Base-by-base conservation (phyloP, 2,113 vertebrate genomes). In the Pelobates fuscus region DNA sequence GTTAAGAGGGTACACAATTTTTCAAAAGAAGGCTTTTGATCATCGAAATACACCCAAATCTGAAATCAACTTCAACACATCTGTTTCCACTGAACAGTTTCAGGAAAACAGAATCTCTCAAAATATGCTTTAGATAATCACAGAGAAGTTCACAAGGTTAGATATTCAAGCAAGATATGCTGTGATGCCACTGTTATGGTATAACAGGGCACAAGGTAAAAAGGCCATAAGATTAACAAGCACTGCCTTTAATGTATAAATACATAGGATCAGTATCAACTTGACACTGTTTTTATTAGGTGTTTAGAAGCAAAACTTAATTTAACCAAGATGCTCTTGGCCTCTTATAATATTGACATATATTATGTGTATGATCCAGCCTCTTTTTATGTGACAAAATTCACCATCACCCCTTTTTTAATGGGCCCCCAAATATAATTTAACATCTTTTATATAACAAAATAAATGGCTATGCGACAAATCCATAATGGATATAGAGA, bases 231-330 rank as follows among this genome's bases (percentile, higher is more conserved):
- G 73, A 77, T 67, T 77, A 77, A 77, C 26, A 55, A 68, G 64
- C 24, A 15, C 41, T 6, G 55, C 67, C 65, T 77, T 60, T 77
- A 68, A 77, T 77, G 65, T 77, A 70, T 67, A 52, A 68, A 58
- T 67, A 77, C 73, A 52, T 68, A 60, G 54, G 64, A 75, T 60
- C 63, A 66, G 44, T 68, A 68, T 77, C 41, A 77, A 60, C 64
- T 77, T 77, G 73, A 77, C 65, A 77, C 73, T 77, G 73, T 67
- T 77, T 77, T 68, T 68, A 68, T 77, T 68, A 77, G 73, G 64
- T 67, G 64, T 77, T 76, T 77, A 68, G 73, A 77, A 68, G 73
- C 32, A 68, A 77, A 52, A 46, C 25, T 21, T 77, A 77, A 77
- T 77, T 68, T 68, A 68, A 77, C 65, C 73, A 77, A 77, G 73